Evolutionary conservation across 2,888 invertebrate genomes (phyloP).

Genomic region (Brachyopa scutellaris): DNA sequence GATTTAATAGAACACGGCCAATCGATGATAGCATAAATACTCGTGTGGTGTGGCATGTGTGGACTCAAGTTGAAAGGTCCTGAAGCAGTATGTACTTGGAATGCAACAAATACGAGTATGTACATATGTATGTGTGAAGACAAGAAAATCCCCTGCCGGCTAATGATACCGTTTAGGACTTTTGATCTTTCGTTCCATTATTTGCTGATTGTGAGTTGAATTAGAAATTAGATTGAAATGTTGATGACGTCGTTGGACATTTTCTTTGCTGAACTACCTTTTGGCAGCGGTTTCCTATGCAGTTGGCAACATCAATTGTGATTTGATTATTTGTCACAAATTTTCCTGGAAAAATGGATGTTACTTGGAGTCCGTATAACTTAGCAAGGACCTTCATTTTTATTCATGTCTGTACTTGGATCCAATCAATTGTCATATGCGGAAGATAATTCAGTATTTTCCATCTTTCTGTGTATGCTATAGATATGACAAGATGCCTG

Average conservation of each 20-base stretch:
- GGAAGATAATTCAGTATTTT: too few species aligned
- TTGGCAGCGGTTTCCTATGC: neutral
- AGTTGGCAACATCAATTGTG: slow-evolving; percentile 3
- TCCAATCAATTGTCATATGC: too few species aligned
- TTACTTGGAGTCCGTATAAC: too few species aligned
- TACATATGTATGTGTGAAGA: slow-evolving; percentile 49
- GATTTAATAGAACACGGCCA: slow-evolving; percentile 47
- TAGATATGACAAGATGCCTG: too few species aligned
- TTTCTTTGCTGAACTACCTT: neutral
- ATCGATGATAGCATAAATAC: slow-evolving; percentile 27
- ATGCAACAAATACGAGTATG: slow-evolving; percentile 43
- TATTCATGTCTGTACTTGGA: too few species aligned
- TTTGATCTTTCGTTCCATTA: slow-evolving; percentile 53
- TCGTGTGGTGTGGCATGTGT: neutral
- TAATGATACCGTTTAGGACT: slow-evolving; percentile 59
- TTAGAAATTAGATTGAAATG: slow-evolving; percentile 29
- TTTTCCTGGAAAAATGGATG: neutral
- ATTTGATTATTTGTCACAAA: slow-evolving; percentile 7
- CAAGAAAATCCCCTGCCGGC: slow-evolving; percentile 40
- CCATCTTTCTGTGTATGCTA: too few species aligned
- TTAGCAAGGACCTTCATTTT: too few species aligned
- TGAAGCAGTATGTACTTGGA: neutral
- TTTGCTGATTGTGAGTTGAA: slow-evolving; percentile 61
- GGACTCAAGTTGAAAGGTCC: neutral
- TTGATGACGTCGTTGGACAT: slow-evolving; percentile 12